Evolutionary conservation across 2,888 invertebrate genomes (phyloP), one percentile per base, ranked within the genome.

Genomic region (Acleris cristana): DNA sequence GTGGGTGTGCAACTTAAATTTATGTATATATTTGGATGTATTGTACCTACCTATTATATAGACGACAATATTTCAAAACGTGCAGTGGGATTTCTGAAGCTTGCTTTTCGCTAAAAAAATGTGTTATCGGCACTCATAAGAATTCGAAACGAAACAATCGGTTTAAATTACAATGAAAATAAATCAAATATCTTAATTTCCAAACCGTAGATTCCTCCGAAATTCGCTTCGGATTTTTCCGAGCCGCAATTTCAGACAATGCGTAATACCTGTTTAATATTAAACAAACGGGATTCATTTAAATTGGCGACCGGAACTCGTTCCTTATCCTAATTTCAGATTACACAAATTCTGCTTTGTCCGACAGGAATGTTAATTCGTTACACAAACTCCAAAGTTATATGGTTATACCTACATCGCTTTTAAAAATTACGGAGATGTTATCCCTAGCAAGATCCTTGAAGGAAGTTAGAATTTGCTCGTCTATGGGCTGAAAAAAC

Each of bases 291-390:
- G 52, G 49, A 62, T 58, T 63, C 48, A 49, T 58, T 66, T 57
- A 57, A 57, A 62, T 62, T 62, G 53, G 57, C 63, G 23, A 67
- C 67, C 52, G 49, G 58, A 62, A 67, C 56, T 66, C 58, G 53
- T 64, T 66, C 58, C 48, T 64, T 55, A 62, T 63, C 63, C 63
- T 63, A 58, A 63, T 62, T 63, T 67, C 19, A 57, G 57, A 52
- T 56, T 61, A 52, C 52, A 58, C 57, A 53, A 62, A 62, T 57
- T 44, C 34, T 18, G 55, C 53, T 65, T 56, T 45, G 53, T 53
- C 58, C 19, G 23, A 62, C 53, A 16, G 63, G 58, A 63, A 67
- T 67, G 58, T 63, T 54, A 67, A 67, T 67, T 67, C 45, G 49
- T 23, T 44, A 53, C 49, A 56, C 30, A 40, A 62, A 40, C 34